phyloP scores from a whole-genome alignment of 1,140 invertebrate genomes.

The Centruroides sculpturatus region DNA sequence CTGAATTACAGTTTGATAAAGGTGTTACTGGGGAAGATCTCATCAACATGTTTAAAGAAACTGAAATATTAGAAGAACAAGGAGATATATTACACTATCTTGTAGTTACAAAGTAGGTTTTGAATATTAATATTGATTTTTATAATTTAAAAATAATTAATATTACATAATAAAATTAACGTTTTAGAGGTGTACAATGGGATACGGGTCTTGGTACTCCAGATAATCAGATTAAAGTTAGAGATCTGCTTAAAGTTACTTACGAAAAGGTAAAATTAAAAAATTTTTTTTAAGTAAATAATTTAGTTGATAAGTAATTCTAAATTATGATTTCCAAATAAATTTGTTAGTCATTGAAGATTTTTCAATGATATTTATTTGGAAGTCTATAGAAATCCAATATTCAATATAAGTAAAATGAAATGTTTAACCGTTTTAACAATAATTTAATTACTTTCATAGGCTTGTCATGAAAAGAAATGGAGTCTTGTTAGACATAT shows the following conservation, averaged over 20 bases:
- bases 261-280: slow-evolving; percentile 57
- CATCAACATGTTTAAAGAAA: slow-evolving; percentile 77
- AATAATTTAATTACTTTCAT: neutral
- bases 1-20: slow-evolving; percentile 28
- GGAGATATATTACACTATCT: slow-evolving; percentile 96
- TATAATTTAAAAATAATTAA: no score
- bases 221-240: slow-evolving; percentile 63
- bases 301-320: neutral
- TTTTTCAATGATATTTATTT: no score
- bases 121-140: neutral
- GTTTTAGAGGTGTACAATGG: slow-evolving; percentile 33
- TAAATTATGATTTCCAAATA: no score
- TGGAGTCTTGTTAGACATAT: slow-evolving; percentile 96
- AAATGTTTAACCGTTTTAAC: no score
- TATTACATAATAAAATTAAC: no score
- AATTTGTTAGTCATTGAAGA: no score
- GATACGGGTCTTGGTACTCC: slow-evolving; percentile 33
- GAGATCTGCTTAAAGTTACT: slow-evolving; percentile 79
- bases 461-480: slow-evolving; percentile 84
- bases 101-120: slow-evolving; percentile 59
- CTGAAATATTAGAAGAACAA: slow-evolving; percentile 88
- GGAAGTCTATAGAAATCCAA: no score
- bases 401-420: no score
- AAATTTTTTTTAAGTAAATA: neutral
- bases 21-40: slow-evolving; percentile 76